Conservation (phyloP, 1,140 invertebrate species). For the Hylyphantes graminicola region DNA sequence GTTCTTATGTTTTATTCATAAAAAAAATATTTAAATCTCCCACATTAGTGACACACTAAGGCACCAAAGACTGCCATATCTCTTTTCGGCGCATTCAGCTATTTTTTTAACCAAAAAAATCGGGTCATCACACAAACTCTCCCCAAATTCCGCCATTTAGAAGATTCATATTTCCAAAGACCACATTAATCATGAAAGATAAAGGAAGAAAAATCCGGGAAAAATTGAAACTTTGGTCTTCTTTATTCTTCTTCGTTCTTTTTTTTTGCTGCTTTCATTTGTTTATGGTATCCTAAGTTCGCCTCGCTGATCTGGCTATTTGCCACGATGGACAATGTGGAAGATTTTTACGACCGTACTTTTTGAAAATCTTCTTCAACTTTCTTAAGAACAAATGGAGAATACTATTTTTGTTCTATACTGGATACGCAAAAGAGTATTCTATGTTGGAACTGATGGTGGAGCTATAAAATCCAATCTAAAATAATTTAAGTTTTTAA, state of each 20-base stretch:
- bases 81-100: neutral
- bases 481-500: neutral
- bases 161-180: constrained; percentile 28
- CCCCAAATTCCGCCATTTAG: neutral
- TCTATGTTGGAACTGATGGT: neutral
- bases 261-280: constrained; percentile 12
- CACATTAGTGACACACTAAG: neutral
- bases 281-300: constrained; percentile 4
- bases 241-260: neutral
- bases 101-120: neutral
- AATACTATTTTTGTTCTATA: neutral
- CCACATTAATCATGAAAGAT: constrained; percentile 28
- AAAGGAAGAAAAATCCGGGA: constrained; percentile 5
- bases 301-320: constrained; percentile 8
- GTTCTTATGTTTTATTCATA: too few relatives aligned
- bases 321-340: neutral
- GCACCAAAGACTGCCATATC: neutral
- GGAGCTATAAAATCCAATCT: neutral
- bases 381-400: neutral
- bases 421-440: neutral
- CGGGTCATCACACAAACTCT: constrained; percentile 7
- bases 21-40: neutral
- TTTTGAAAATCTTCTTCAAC: constrained; percentile 20
- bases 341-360: neutral
- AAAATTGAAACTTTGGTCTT: neutral